Conservation (phyloP, 2,113 vertebrate species). For the Eptatretus burgeri region DNA sequence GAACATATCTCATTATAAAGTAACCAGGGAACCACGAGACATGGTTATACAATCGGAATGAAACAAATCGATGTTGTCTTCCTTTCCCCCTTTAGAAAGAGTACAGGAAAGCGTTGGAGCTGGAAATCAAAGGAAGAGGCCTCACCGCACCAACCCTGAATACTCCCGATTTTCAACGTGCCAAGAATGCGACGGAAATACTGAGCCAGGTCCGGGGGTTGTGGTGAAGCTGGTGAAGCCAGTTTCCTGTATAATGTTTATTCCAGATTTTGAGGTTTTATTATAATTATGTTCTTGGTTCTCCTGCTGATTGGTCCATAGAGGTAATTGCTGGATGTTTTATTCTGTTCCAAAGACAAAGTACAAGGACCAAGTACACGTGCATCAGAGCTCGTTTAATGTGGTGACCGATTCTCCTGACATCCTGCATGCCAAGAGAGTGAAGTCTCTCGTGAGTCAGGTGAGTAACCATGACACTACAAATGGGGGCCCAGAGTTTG, state of each 20-base stretch:
- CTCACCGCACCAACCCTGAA: constrained; percentile 50
- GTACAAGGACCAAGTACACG: constrained; percentile 73
- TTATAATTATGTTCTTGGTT: too few relatives aligned
- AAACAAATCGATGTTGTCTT: too few relatives aligned
- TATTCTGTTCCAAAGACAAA: constrained; percentile 24
- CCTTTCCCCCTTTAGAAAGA: constrained; percentile 33
- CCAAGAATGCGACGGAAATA: constrained; percentile 77
- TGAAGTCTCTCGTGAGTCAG: constrained; percentile 75
- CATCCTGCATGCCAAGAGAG: constrained; percentile 86
- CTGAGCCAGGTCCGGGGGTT: constrained; percentile 45
- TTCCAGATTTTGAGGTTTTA: too few relatives aligned
- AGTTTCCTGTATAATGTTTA: too few relatives aligned
- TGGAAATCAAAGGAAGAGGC: constrained; percentile 66
- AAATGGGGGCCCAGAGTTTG: too few relatives aligned
- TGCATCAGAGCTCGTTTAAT: constrained; percentile 37
- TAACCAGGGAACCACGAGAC: too few relatives aligned
- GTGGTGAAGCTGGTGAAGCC: too few relatives aligned
- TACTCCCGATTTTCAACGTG: constrained; percentile 71
- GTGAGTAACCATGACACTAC: constrained; percentile 16
- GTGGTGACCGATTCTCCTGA: constrained; percentile 79
- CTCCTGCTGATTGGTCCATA: too few relatives aligned
- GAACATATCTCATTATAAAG: too few relatives aligned
- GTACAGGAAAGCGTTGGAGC: constrained; percentile 57
- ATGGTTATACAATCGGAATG: too few relatives aligned
- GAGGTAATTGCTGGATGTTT: too few relatives aligned